phyloP scores from a whole-genome alignment of 2,113 vertebrate genomes.

The Eurystomus gularis region DNA sequence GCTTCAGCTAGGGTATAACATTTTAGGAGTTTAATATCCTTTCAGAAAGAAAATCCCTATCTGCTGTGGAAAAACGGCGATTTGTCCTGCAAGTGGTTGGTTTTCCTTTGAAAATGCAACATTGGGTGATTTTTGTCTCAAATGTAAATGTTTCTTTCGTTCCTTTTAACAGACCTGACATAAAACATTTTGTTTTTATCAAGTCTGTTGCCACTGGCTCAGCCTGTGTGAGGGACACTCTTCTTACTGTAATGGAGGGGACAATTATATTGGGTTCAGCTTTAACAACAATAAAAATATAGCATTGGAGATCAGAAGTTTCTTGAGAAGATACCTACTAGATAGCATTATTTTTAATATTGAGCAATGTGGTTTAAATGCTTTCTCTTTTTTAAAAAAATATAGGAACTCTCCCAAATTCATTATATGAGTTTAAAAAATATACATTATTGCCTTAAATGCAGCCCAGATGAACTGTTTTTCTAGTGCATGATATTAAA shows the following conservation, averaged over 20 bases:
- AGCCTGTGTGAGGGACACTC: not conserved
- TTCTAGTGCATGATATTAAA: not conserved
- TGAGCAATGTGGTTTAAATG: not conserved
- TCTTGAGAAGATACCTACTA: not conserved
- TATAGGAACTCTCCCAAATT: not conserved
- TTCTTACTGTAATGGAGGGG: not conserved
- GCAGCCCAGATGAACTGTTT: not conserved
- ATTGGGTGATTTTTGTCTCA: not conserved
- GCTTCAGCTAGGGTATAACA: not conserved
- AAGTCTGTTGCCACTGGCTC: not conserved
- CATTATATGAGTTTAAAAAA: not conserved
- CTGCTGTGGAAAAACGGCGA: not conserved
- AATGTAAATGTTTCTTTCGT: not conserved
- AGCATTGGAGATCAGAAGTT: not conserved
- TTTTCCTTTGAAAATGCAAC: constrained; percentile 14
- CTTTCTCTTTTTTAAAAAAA: not conserved
- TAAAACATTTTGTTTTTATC: not conserved
- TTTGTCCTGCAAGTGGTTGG: not conserved
- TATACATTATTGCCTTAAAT: not conserved
- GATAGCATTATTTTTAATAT: not conserved
- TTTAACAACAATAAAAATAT: not conserved
- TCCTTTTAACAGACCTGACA: not conserved
- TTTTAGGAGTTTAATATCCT: constrained; percentile 22
- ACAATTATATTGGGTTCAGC: not conserved
- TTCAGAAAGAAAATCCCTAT: constrained; percentile 22